A percentile compares a stretch with the other conserved stretches of the same genome.
phyloP scores from a whole-genome alignment of 2,888 invertebrate genomes.

The Ennomos erosarius region DNA sequence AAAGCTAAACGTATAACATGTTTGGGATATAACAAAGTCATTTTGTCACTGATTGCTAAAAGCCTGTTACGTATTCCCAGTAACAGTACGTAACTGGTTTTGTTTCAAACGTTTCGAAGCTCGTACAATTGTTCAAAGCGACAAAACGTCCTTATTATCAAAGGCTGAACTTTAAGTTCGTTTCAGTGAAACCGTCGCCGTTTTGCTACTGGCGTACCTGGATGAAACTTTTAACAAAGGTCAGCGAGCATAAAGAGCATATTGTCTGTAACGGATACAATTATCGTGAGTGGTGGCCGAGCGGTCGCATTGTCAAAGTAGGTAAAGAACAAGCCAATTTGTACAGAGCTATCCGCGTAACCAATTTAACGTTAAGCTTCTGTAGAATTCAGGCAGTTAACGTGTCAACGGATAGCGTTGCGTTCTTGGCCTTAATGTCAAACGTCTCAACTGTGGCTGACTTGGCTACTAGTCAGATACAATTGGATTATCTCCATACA shows the following conservation, averaged over 20 bases:
- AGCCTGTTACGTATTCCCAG: conserved; percentile 22
- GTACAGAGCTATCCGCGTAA: conserved; percentile 52
- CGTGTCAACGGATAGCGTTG: conserved; percentile 32
- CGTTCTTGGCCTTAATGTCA: conserved; percentile 21
- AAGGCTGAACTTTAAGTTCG: conserved; percentile 32
- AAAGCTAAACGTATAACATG: too few species aligned
- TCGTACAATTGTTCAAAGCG: conserved; percentile 26
- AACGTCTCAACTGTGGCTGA: conserved; percentile 14
- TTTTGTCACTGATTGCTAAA: conserved; percentile 14
- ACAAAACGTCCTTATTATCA: conserved; percentile 36
- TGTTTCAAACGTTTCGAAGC: conserved; percentile 35
- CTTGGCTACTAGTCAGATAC: conserved; percentile 27
- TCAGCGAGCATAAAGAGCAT: conserved; percentile 47
- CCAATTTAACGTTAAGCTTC: conserved; percentile 51
- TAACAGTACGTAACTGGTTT: conserved; percentile 17
- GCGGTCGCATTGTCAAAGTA: conserved; percentile 52
- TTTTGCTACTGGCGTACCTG: conserved; percentile 29
- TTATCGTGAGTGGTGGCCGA: conserved; percentile 57
- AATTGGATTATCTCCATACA: conserved; percentile 26
- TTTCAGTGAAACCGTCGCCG: conserved; percentile 25
- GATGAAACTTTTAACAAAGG: conserved; percentile 48
- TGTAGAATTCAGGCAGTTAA: conserved; percentile 35
- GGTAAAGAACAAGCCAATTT: conserved; percentile 51
- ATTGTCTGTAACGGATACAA: conserved; percentile 68
- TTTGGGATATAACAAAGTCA: too few species aligned